phyloP scores from a whole-genome alignment of 2,888 invertebrate species.

The Melinaea marsaeus region DNA sequence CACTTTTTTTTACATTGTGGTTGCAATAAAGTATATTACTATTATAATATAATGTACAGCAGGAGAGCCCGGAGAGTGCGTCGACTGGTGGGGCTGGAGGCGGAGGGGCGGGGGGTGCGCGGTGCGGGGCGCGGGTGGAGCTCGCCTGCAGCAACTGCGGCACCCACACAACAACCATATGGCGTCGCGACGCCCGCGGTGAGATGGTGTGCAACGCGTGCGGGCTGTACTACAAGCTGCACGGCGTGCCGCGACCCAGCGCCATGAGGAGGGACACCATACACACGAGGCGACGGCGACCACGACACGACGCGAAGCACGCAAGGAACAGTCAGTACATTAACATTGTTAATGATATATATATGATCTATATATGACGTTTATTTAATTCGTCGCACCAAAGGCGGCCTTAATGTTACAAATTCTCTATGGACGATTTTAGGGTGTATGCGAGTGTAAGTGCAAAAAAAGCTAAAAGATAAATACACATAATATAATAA shows the following conservation, averaged over 20 bases:
- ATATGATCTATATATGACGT: too few species aligned
- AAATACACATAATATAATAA: too few species aligned
- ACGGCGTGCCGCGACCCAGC: conserved; percentile 94
- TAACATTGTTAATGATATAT: not conserved
- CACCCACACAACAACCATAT: conserved; percentile 97
- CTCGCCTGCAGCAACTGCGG: conserved; percentile 97
- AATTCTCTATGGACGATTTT: too few species aligned
- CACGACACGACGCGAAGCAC: conserved; percentile 82
- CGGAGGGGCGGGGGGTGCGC: conserved; percentile 32
- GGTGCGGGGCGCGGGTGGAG: conserved; percentile 81
- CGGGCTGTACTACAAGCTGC: conserved; percentile 97
- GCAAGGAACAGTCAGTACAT: conserved; percentile 68
- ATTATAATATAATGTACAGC: conserved; percentile 5
- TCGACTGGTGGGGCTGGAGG: conserved; percentile 31
- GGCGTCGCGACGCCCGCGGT: conserved; percentile 96
- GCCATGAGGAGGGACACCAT: conserved; percentile 98
- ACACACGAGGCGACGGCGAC: conserved; percentile 93
- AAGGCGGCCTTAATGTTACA: too few species aligned
- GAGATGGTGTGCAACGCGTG: conserved; percentile 99
- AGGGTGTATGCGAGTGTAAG: too few species aligned
- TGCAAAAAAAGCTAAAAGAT: too few species aligned
- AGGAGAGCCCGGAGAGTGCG: conserved; percentile 19
- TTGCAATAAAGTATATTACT: too few species aligned
- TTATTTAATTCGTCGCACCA: too few species aligned
- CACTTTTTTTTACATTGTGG: conserved; percentile 24